phyloP scores from a whole-genome alignment of 2,888 invertebrate genomes.

The Apodemia mormo region DNA sequence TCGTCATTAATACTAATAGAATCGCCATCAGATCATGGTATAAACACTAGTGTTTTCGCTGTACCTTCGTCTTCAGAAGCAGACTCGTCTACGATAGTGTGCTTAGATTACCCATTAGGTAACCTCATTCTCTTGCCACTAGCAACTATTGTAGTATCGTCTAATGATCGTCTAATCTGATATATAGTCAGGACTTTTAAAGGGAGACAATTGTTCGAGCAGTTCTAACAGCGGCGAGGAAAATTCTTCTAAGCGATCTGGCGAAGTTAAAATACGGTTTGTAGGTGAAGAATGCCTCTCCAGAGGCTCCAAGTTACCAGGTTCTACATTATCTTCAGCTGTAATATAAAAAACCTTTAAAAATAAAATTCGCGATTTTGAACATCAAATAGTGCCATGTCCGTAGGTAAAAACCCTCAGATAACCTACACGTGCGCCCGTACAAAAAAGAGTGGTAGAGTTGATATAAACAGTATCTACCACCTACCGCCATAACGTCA shows the following conservation, averaged over 20 bases:
- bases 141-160: neutral
- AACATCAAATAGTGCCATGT: neutral
- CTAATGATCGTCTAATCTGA: neutral
- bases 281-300: neutral
- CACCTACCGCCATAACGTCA: neutral
- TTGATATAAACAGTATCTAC: neutral
- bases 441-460: neutral
- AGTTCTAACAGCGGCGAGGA: neutral
- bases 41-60: conserved; percentile 12
- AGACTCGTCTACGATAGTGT: conserved; percentile 16
- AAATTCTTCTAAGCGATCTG: conserved; percentile 3
- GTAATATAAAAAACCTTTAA: conserved; percentile 9
- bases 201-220: conserved; percentile 4
- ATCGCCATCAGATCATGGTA: neutral
- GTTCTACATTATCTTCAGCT: neutral
- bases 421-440: neutral
- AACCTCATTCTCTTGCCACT: conserved; percentile 15
- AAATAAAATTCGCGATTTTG: neutral
- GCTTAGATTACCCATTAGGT: conserved; percentile 22
- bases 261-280: neutral
- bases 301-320: neutral
- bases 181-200: conserved; percentile 9
- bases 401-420: neutral
- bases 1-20: neutral
- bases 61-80: conserved; percentile 28